Evolutionary conservation across 1,140 invertebrate genomes (phyloP).

Genomic region (Hydropsyche tenuis): DNA sequence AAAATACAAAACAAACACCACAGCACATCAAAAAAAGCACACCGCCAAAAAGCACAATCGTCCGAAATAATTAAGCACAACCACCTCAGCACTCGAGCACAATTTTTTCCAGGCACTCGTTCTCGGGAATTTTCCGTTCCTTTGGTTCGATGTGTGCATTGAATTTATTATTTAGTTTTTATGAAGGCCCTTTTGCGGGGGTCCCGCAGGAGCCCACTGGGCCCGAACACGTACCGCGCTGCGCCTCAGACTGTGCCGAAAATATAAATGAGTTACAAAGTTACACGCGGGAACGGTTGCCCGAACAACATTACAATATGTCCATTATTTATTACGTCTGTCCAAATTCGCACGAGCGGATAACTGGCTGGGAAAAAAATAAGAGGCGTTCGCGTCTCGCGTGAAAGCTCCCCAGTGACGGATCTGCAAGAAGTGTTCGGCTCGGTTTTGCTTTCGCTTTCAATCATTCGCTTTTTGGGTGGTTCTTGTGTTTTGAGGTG

Average conservation of each 20-base stretch:
- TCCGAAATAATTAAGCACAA: too few relatives aligned
- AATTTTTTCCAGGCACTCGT: background rate
- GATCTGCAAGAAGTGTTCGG: too few relatives aligned
- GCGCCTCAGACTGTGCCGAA: constrained; percentile 35
- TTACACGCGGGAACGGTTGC: constrained; percentile 7
- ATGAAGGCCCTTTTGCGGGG: constrained; percentile 37
- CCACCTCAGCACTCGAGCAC: too few relatives aligned
- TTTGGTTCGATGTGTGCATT: constrained; percentile 40
- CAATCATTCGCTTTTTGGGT: too few relatives aligned
- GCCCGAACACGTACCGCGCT: constrained; percentile 37
- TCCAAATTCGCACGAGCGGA: background rate
- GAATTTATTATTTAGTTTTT: constrained; percentile 49
- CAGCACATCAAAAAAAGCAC: too few relatives aligned
- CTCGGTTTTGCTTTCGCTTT: too few relatives aligned
- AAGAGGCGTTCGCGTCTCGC: background rate
- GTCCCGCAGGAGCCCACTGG: constrained; percentile 43
- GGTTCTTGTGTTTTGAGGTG: too few relatives aligned
- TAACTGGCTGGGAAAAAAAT: background rate
- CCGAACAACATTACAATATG: constrained; percentile 36
- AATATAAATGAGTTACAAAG: constrained; percentile 48
- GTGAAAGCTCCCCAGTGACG: background rate
- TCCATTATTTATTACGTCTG: constrained; percentile 33
- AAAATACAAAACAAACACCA: too few relatives aligned
- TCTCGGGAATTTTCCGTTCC: constrained; percentile 27
- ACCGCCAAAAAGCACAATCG: too few relatives aligned